Conservation (phyloP, 1,140 invertebrate species). For the Phortica variegata region DNA sequence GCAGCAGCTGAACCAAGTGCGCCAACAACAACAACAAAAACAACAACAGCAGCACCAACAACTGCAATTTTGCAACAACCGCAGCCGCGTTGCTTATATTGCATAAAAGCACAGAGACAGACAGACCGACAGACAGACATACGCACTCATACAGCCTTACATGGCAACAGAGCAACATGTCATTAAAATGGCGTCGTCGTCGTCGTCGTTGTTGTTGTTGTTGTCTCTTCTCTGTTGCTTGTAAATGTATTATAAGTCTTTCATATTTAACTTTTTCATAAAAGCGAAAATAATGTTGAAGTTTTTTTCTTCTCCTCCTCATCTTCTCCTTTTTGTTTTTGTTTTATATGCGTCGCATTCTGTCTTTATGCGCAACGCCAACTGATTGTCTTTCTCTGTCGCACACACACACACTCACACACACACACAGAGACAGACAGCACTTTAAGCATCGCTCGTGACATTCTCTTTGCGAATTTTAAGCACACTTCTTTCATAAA, state of each 20-base stretch:
- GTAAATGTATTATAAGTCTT: conserved; percentile 49
- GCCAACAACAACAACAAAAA: too few species aligned
- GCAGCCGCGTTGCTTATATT: conserved; percentile 7
- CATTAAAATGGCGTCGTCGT: conserved; percentile 40
- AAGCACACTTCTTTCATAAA: too few species aligned
- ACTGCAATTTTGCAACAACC: conserved; percentile 22
- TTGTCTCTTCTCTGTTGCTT: conserved; percentile 27
- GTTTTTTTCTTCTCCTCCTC: too few species aligned
- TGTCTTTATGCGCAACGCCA: conserved; percentile 2
- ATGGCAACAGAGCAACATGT: conserved; percentile 25
- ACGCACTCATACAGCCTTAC: conserved; percentile 8
- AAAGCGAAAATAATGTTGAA: conserved; percentile 42
- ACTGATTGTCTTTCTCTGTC: background rate
- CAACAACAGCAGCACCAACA: too few species aligned
- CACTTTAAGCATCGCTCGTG: too few species aligned
- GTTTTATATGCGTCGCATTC: conserved; percentile 26
- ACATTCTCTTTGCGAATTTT: too few species aligned
- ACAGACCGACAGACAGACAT: conserved; percentile 1
- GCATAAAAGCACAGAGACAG: conserved; percentile 21
- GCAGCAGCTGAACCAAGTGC: conserved; percentile 13
- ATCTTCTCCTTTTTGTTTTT: too few species aligned
- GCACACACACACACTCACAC: too few species aligned
- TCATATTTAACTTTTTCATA: conserved; percentile 49
- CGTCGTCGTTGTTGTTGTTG: too few species aligned
- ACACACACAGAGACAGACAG: too few species aligned